Conservation (phyloP, 2,113 vertebrate species). For the Plestiodon gilberti region DNA sequence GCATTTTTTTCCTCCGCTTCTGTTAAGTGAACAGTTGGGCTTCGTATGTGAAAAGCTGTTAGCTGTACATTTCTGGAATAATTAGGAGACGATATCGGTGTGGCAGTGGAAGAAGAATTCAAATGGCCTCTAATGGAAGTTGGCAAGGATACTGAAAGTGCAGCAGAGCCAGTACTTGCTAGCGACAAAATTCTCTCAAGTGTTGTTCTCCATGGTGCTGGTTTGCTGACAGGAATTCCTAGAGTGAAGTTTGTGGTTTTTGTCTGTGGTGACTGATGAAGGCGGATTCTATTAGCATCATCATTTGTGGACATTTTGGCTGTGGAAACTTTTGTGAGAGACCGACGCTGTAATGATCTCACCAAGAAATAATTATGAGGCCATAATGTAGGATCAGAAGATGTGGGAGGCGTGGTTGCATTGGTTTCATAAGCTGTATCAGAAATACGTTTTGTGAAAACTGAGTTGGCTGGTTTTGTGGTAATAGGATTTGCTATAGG, state of each 20-base stretch:
- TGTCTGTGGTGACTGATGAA: not conserved
- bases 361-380: slow-evolving; percentile 3
- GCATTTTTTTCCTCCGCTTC: slow-evolving; percentile 18
- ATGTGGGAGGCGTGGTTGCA: rapidly evolving
- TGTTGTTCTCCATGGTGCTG: not conserved
- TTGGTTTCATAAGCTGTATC: not conserved
- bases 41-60: slow-evolving; percentile 10
- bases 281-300: not conserved
- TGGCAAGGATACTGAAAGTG: slow-evolving; percentile 4
- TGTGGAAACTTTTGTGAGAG: not conserved
- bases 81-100: not conserved
- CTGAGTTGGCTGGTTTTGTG: not conserved
- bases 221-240: not conserved
- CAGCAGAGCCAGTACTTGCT: not conserved
- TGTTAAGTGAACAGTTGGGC: not conserved
- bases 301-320: not conserved
- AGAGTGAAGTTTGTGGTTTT: slow-evolving; percentile 4
- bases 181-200: not conserved
- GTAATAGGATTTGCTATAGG: not conserved
- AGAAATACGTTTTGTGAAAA: not conserved
- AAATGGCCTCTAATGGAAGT: slow-evolving; percentile 5
- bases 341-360: slow-evolving; percentile 7
- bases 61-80: not conserved
- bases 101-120: not conserved
- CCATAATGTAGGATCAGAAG: not conserved